These are phyloP conservation scores for Poecilia gillii DNA, from an alignment of 2,797 vertebrate genomes.

Conservation along the genomic window DNA sequence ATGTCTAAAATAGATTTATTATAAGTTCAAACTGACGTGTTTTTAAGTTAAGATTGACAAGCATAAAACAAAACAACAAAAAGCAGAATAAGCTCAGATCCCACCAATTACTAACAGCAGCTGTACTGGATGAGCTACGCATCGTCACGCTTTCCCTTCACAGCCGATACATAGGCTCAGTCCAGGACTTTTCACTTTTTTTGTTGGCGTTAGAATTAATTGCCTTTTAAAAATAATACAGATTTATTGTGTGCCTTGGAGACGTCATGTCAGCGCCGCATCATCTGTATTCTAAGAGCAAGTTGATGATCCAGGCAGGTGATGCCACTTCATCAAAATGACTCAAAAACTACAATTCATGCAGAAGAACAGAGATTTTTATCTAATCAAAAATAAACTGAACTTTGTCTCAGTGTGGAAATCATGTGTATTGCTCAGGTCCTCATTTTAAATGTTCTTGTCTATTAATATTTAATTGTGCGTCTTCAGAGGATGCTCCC, in stretches of 20 bases:
- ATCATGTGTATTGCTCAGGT: neutral
- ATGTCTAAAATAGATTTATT: neutral
- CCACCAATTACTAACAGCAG: neutral
- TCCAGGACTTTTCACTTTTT: neutral
- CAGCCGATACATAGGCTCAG: neutral
- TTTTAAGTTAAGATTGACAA: neutral
- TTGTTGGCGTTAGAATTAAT: neutral
- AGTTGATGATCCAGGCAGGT: neutral
- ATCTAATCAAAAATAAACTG: neutral
- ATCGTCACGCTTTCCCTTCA: neutral
- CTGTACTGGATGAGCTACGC: neutral
- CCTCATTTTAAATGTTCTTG: neutral
- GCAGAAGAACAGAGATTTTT: neutral
- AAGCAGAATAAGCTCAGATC: neutral
- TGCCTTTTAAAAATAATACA: neutral
- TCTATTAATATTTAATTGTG: neutral
- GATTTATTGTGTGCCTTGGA: neutral
- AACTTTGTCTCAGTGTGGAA: neutral
- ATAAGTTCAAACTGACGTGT: neutral
- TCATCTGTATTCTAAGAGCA: neutral
- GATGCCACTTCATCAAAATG: neutral
- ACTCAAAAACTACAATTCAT: neutral
- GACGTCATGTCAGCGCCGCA: neutral
- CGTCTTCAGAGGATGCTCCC: neutral
- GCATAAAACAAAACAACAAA: neutral